Evolutionary conservation across 1,140 invertebrate genomes (phyloP), one percentile per base, ranked within the genome.

Genomic region (Aphelenchoides fujianensis): DNA sequence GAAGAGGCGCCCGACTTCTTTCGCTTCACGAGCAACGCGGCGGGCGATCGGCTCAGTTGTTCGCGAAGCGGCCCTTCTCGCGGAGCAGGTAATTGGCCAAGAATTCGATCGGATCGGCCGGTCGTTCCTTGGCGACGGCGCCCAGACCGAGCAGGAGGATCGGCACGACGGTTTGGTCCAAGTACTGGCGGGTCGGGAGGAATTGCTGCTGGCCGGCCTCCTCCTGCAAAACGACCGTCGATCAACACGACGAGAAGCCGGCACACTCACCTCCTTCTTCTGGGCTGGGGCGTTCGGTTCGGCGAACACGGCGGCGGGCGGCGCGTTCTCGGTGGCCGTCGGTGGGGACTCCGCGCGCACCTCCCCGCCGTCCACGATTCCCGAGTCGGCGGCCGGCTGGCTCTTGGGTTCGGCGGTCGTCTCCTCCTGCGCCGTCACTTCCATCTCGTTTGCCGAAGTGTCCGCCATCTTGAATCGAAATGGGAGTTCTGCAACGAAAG

Each of bases 101-200:
- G 83, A 90, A 97, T 80, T 90, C 91, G 68, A 98, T 93, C n/a
- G 95, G 95, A 86, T 97, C 93, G 16, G 91, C 88, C 71, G 48
- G 89, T 88, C 89, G 88, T 86, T 97, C 94, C 85, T 95, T 95
- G 7, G 93, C 93, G 53, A 98, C 84, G 31, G 90, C 90, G 12
- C 94, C 93, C 70, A 98, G 87, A 3, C 91, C 95, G 85, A 94
- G 92, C 16, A 98, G 87, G 59, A 98, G 86, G 78, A 97, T 94
- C 9, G 96, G 96, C 0, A 97, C 94, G 32, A 98, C 93, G 0
- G 95, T 97, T 86, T 95, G 93, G 85, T 98, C 95, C 53, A 76
- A 37, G 63, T 98, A 98, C 80, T 97, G 95, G 66, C 95, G 89
- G 0, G 94, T 97, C n/a, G 95, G 93, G 76, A 98, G 85, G 2